phyloP scores from a whole-genome alignment of 2,888 invertebrate genomes.

The Eupithecia subfuscata region DNA sequence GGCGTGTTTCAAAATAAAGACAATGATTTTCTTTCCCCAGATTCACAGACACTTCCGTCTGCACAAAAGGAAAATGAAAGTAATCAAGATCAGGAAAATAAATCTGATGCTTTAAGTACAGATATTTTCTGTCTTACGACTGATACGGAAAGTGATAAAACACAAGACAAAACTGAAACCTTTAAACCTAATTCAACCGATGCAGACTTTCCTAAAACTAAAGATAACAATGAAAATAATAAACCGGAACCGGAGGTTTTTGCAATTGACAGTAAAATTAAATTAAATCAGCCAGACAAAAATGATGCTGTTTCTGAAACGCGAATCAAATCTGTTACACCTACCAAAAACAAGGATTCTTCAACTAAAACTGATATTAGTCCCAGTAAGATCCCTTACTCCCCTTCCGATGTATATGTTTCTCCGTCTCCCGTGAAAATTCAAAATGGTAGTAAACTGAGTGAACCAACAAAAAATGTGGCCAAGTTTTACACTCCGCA shows the following conservation, averaged over 20 bases:
- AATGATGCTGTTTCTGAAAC: neutral
- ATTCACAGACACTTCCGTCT: slow-evolving; percentile 32
- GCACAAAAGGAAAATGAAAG: slow-evolving; percentile 25
- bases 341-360: slow-evolving; percentile 15
- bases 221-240: neutral
- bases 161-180: neutral
- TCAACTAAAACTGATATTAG: slow-evolving; percentile 10
- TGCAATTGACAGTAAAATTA: neutral
- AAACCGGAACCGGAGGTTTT: slow-evolving; percentile 1
- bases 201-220: neutral
- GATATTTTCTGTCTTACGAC: neutral
- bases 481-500: slow-evolving; percentile 70
- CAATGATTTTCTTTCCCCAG: slow-evolving; percentile 32
- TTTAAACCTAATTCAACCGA: neutral
- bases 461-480: slow-evolving; percentile 43
- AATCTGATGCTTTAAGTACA: slow-evolving; percentile 13
- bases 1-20: slow-evolving; percentile 56
- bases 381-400: slow-evolving; percentile 8
- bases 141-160: neutral
- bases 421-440: slow-evolving; percentile 10
- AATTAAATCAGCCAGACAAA: neutral
- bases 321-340: neutral
- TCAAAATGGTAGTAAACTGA: slow-evolving; percentile 2
- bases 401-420: slow-evolving; percentile 14
- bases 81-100: neutral